Conservation (phyloP, 2,888 invertebrate genomes). For the Exephanes ischioxanthus region DNA sequence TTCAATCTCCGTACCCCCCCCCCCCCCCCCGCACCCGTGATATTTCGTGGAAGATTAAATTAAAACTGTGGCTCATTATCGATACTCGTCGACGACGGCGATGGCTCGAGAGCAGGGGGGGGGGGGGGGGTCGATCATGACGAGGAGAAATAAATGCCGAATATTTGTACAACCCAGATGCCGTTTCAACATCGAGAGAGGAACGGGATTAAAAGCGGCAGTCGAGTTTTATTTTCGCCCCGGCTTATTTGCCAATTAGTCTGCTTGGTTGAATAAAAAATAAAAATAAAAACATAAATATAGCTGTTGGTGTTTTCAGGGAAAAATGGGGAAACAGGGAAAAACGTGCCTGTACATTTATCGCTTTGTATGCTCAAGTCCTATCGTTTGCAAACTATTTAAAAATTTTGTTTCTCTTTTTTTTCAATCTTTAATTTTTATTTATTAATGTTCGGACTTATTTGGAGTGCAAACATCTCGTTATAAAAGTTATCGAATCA, state of each 20-base stretch:
- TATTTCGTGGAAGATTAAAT: slow-evolving; percentile 48
- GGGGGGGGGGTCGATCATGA: not conserved
- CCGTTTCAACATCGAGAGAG: slow-evolving; percentile 7
- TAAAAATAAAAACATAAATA: too few relatives aligned
- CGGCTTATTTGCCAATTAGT: slow-evolving; percentile 53
- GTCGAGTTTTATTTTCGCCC: slow-evolving; percentile 24
- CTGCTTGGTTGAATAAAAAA: not conserved
- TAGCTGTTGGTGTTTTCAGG: not conserved
- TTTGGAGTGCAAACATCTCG: slow-evolving; percentile 28
- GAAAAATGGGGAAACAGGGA: not conserved
- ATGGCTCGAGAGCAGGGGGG: not conserved
- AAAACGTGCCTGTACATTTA: not conserved
- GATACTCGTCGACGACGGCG: slow-evolving; percentile 21
- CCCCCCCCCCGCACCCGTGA: not conserved
- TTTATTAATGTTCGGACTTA: slow-evolving; percentile 19
- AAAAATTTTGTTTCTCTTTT: not conserved
- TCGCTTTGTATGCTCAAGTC: not conserved
- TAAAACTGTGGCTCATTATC: slow-evolving; percentile 53
- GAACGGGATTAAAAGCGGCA: not conserved
- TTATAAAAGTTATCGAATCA: slow-evolving; percentile 42
- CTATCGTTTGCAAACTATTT: not conserved
- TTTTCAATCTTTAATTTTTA: not conserved
- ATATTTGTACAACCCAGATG: slow-evolving; percentile 45
- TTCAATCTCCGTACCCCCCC: slow-evolving; percentile 8
- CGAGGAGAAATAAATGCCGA: slow-evolving; percentile 14